Percentiles rank a stretch among this genome's conserved stretches.
phyloP scores from a whole-genome alignment of 2,113 vertebrate species.

The Ibidorhyncha struthersii region DNA sequence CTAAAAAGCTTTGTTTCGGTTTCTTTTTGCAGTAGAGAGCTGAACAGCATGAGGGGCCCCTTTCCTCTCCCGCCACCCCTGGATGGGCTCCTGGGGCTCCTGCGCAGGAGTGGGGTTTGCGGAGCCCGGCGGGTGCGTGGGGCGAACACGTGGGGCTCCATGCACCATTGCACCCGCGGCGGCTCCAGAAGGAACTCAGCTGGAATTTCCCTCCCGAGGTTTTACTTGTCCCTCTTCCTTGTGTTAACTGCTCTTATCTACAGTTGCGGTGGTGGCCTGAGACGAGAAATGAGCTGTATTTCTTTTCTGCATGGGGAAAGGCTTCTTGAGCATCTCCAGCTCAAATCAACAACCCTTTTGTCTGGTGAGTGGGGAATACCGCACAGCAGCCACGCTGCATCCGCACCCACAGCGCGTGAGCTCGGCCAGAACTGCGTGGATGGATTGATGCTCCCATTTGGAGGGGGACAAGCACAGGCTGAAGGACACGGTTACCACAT shows the following conservation, averaged over 20 bases:
- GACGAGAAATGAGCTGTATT: background rate
- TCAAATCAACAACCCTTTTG: rapidly evolving
- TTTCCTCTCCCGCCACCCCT: background rate
- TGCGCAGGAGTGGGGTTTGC: rapidly evolving
- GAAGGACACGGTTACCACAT: rapidly evolving
- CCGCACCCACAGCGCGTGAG: rapidly evolving
- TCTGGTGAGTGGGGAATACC: rapidly evolving
- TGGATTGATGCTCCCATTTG: rapidly evolving
- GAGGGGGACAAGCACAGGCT: background rate
- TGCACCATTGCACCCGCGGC: background rate
- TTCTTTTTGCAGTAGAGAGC: background rate
- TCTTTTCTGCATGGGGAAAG: background rate
- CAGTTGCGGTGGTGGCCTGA: background rate
- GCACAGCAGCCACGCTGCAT: rapidly evolving
- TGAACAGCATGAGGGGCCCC: rapidly evolving
- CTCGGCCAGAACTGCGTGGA: rapidly evolving
- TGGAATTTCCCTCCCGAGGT: slow-evolving; percentile 35
- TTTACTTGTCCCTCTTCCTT: slow-evolving; percentile 24
- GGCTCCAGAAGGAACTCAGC: background rate
- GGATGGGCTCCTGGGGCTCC: background rate
- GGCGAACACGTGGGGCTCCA: background rate
- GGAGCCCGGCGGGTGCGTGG: background rate
- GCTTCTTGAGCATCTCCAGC: background rate
- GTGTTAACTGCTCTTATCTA: background rate
- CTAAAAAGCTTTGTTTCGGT: background rate